phyloP scores from a whole-genome alignment of 2,888 invertebrate genomes.

The Galeopsomyia nigrocyanea region DNA sequence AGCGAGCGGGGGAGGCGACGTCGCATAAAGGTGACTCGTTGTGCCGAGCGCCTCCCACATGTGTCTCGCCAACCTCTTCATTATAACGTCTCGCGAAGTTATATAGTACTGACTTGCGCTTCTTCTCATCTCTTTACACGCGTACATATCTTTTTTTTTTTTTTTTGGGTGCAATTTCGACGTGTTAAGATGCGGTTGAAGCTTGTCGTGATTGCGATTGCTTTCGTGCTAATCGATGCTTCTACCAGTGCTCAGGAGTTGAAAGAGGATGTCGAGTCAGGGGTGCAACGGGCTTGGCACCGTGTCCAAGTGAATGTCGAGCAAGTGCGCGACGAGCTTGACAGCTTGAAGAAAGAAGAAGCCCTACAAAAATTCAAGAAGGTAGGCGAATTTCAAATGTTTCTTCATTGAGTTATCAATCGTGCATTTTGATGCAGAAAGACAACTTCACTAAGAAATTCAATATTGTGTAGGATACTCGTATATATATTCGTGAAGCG shows the following conservation, averaged over 20 bases:
- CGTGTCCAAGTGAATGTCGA: conserved; percentile 6
- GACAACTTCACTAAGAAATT: no score
- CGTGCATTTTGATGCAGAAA: no score
- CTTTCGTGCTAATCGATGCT: no score
- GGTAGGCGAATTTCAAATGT: conserved; percentile 50
- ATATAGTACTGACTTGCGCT: no score
- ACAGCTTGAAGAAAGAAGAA: conserved; percentile 43
- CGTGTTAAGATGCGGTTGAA: no score
- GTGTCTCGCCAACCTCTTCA: conserved; percentile 57
- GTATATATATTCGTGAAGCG: no score
- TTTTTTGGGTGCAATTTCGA: no score
- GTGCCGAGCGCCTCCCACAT: conserved; percentile 61
- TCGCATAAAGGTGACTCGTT: conserved; percentile 63
- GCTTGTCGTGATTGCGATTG: no score
- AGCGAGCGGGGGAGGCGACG: conserved; percentile 58
- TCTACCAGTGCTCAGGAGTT: neutral
- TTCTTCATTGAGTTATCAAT: no score
- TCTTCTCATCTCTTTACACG: neutral
- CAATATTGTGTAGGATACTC: no score
- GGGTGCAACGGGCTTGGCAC: neutral
- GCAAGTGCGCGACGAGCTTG: conserved; percentile 7
- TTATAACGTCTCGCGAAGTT: conserved; percentile 43
- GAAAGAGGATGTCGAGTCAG: neutral
- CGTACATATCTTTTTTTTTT: no score
- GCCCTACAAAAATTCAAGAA: conserved; percentile 56